Conservation (phyloP, 2,888 invertebrate genomes). For the Acanthoscelides obtectus region DNA sequence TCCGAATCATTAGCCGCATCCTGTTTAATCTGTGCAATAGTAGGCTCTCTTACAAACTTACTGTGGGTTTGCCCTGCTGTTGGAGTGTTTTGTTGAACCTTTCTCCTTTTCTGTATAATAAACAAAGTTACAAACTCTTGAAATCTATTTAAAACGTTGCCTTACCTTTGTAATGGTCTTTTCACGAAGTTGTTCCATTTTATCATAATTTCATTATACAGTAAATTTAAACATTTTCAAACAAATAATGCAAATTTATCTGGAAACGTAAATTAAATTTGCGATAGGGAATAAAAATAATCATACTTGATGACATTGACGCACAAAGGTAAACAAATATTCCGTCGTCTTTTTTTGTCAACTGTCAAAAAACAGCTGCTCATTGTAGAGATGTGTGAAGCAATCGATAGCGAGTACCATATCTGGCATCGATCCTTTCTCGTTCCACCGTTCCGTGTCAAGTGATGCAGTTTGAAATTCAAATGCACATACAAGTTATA, state of each 20-base stretch:
- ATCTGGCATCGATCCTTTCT: background rate
- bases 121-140: background rate
- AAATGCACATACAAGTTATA: background rate
- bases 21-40: background rate
- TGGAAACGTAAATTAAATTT: background rate
- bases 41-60: background rate
- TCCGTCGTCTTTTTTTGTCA: too few species aligned
- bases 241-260: background rate
- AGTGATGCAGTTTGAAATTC: background rate
- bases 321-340: too few species aligned
- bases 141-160: background rate
- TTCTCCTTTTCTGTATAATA: background rate
- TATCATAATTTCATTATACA: background rate
- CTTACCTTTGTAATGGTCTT: background rate
- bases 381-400: too few species aligned
- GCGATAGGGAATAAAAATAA: background rate
- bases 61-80: background rate
- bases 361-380: too few species aligned
- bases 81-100: background rate
- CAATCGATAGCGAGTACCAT: too few species aligned
- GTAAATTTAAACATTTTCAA: background rate
- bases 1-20: background rate
- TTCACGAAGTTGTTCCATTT: background rate
- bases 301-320: too few species aligned
- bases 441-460: background rate